Conservation (phyloP, 2,888 invertebrate species). For the Drosophila seclusa region DNA sequence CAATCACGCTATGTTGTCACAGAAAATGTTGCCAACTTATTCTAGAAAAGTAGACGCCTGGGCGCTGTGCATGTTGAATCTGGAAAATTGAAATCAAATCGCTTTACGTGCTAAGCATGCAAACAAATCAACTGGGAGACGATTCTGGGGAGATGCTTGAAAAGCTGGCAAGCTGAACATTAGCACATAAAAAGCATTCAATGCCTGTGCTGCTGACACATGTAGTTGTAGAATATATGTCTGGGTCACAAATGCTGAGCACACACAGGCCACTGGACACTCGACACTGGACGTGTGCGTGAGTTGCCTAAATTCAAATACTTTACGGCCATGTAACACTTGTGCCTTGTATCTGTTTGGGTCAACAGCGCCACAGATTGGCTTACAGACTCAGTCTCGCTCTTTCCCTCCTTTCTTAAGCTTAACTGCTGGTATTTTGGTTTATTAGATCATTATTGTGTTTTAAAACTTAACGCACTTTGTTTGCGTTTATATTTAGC, state of each 20-base stretch:
- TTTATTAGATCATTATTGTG: constrained; percentile 7
- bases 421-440: not conserved
- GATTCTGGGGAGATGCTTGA: constrained; percentile 1
- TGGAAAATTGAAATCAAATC: constrained; percentile 83
- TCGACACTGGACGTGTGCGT: constrained; percentile 44
- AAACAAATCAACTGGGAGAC: constrained; percentile 51
- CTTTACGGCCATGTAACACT: constrained; percentile 27
- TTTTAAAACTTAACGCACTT: constrained; percentile 23
- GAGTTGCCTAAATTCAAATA: constrained; percentile 62
- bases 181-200: constrained; percentile 82
- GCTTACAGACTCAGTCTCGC: constrained; percentile 16
- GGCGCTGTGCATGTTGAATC: constrained; percentile 62
- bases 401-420: not conserved
- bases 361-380: constrained; percentile 10
- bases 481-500: constrained; percentile 19
- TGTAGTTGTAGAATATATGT: constrained; percentile 56
- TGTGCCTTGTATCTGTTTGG: not conserved
- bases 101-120: constrained; percentile 80
- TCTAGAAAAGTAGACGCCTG: constrained; percentile 62
- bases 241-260: constrained; percentile 49
- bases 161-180: constrained; percentile 45
- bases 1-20: constrained; percentile 40
- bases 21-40: constrained; percentile 58
- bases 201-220: constrained; percentile 74
- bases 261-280: constrained; percentile 13